Evolutionary conservation across 2,797 vertebrate species (phyloP), one percentile per base, ranked within the genome.

Genomic region (Rhinatrema bivittatum): DNA sequence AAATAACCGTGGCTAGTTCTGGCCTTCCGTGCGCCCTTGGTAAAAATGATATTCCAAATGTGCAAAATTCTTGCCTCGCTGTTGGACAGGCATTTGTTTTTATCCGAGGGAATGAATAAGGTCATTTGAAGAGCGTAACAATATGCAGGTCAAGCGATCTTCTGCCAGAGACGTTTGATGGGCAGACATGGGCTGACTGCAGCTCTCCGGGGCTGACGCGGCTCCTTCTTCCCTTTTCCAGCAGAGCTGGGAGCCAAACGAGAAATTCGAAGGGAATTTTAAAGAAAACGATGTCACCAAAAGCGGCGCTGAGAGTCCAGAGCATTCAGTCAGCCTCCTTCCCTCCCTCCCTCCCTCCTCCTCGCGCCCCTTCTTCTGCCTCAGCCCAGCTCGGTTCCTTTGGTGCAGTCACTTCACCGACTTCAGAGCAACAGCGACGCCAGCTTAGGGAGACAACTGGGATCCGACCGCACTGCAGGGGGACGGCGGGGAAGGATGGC

Each of bases 271-370:
- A 39, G 61, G 30, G 47, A 28, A 62, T 46, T 47, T 53, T 54
- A 39, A 48, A 58, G 60, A 50, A 36, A 41, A 27, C 7, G 25
- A n/a, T n/a, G n/a, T n/a, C n/a, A n/a, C n/a, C n/a, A n/a, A n/a
- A n/a, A n/a, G n/a, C n/a, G n/a, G n/a, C n/a, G 50, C 42, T 51
- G 35, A 59, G 60, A 61, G 68, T 62, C 58, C 53, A 52, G 58
- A 57, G 65, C 56, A 25, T 8, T 6, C 41, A 47, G 65, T 37
- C 7, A 24, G 13, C 48, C 60, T 54, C 65, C 65, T 56, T 65
- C 65, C 52, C 59, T 39, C 17, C 20, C 42, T 56, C 55, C 45
- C 43, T 53, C 10, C 12, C 51, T 43, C 48, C 65, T 62, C 49
- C 52, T 52, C 45, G 13, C 10, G 7, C 24, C 4, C 12, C 7